These are phyloP conservation scores for Molossus molossus DNA, from an alignment of 2,797 vertebrate genomes.

Conservation along the genomic window DNA sequence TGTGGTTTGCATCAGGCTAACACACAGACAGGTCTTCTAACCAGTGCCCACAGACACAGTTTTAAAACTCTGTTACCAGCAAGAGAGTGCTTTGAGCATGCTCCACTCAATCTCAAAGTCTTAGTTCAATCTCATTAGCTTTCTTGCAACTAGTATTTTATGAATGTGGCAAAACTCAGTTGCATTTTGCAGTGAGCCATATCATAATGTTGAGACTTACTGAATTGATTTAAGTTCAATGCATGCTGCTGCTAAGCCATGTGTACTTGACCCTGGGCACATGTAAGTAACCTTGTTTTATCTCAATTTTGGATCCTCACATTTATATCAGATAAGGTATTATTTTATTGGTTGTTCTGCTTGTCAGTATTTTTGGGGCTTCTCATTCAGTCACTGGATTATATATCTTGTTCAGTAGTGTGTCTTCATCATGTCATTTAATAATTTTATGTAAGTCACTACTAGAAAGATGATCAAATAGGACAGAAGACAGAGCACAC, in stretches of 20 bases:
- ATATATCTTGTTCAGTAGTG: neutral
- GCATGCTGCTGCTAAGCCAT: neutral
- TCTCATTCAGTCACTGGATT: neutral
- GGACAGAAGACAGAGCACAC: neutral
- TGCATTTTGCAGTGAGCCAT: neutral
- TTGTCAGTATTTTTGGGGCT: neutral
- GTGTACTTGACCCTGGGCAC: neutral
- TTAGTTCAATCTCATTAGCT: neutral
- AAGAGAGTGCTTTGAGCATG: neutral
- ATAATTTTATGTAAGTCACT: constrained; percentile 7
- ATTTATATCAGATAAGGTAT: neutral
- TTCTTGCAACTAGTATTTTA: constrained; percentile 31
- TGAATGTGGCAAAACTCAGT: neutral
- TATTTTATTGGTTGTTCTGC: constrained; percentile 1
- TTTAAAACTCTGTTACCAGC: neutral
- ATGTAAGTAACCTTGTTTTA: neutral
- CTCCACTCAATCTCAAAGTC: neutral
- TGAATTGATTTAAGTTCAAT: neutral
- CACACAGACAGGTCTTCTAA: neutral
- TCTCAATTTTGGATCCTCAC: neutral
- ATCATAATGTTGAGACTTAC: neutral
- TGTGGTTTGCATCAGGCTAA: neutral
- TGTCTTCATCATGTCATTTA: neutral
- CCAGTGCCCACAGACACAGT: neutral
- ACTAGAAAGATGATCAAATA: constrained; percentile 1